A percentile compares a stretch with the other conserved stretches of the same genome.
Conservation (phyloP, 1,140 invertebrate species). For the Physella acuta region DNA sequence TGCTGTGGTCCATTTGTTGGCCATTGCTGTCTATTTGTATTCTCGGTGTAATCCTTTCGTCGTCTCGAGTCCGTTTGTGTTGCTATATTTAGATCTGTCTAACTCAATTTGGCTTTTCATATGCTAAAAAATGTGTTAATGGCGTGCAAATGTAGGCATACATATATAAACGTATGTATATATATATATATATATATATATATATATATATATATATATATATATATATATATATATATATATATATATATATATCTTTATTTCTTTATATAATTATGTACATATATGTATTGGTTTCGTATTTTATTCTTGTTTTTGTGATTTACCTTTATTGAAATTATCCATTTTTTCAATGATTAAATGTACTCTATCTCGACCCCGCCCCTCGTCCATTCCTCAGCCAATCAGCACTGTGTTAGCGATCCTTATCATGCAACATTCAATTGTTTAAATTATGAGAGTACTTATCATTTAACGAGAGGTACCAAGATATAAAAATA, state of each 20-base stretch:
- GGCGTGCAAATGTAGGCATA: neutral
- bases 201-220: conserved; percentile 1
- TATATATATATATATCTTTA: neutral
- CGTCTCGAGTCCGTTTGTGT: no score
- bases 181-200: conserved; percentile 1
- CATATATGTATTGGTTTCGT: neutral
- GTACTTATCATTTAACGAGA: conserved; percentile 33
- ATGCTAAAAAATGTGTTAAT: no score
- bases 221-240: neutral
- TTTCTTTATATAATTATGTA: neutral
- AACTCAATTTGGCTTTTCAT: no score
- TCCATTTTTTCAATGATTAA: no score
- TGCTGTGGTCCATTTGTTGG: no score
- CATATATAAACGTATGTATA: neutral
- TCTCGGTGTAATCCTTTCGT: no score
- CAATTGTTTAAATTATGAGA: conserved; percentile 39
- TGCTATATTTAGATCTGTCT: no score
- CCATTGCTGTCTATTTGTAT: no score
- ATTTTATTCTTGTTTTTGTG: neutral
- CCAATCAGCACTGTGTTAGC: no score
- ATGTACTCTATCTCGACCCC: neutral
- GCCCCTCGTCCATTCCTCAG: conserved; percentile 21
- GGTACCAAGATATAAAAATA: no score
- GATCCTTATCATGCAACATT: no score
- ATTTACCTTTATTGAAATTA: no score